Evolutionary conservation across 2,113 vertebrate genomes (phyloP).

Genomic region (Anser cygnoides): DNA sequence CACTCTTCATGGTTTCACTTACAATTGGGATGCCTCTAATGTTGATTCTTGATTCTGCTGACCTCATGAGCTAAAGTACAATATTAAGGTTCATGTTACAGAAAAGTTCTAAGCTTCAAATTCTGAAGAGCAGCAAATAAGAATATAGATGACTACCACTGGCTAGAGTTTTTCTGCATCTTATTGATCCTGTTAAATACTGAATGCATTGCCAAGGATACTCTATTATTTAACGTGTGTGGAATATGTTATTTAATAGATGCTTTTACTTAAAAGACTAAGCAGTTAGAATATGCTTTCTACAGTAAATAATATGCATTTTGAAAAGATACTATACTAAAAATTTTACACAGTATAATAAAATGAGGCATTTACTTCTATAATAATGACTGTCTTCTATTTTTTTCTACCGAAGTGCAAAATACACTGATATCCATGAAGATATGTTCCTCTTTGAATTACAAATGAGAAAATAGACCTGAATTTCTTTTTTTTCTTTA

Average conservation of each 20-base stretch:
- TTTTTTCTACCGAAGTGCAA: not conserved
- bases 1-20: not conserved
- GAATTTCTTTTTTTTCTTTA: conserved; percentile 34
- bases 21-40: not conserved
- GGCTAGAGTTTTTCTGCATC: not conserved
- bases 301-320: not conserved
- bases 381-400: not conserved
- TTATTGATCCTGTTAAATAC: not conserved
- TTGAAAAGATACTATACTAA: not conserved
- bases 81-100: not conserved
- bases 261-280: not conserved
- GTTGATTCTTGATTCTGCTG: not conserved
- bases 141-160: not conserved
- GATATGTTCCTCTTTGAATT: not conserved
- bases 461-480: not conserved
- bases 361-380: not conserved
- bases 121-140: not conserved
- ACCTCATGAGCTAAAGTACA: not conserved
- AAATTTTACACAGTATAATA: not conserved
- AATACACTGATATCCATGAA: not conserved
- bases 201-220: not conserved
- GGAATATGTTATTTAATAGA: not conserved
- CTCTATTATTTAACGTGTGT: not conserved
- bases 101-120: not conserved
- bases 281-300: not conserved